phyloP scores from a whole-genome alignment of 2,113 vertebrate genomes.

The Rhabdornis inornatus region DNA sequence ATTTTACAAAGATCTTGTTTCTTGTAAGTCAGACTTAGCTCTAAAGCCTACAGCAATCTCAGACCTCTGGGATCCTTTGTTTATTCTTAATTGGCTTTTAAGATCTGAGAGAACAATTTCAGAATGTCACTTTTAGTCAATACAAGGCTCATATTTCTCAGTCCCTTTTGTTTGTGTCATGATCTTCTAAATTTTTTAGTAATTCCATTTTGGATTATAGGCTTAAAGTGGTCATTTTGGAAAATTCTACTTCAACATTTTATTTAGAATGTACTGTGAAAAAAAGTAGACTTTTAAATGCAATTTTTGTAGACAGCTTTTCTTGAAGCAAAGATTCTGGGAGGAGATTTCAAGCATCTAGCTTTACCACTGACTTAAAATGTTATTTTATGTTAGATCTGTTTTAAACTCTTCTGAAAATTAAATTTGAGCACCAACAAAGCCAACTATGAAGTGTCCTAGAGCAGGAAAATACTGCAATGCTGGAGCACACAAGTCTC shows the following conservation, averaged over 20 bases:
- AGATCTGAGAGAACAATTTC: conserved; percentile 43
- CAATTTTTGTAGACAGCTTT: background rate
- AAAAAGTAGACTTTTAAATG: background rate
- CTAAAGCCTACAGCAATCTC: conserved; percentile 41
- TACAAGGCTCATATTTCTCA: background rate
- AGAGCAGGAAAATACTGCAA: background rate
- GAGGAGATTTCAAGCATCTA: background rate
- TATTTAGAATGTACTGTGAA: background rate
- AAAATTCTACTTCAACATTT: background rate
- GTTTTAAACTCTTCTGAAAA: background rate
- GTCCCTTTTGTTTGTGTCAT: background rate
- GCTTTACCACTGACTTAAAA: background rate
- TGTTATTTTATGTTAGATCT: background rate
- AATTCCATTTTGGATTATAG: conserved; percentile 1
- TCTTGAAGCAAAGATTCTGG: background rate
- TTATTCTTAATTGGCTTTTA: conserved; percentile 65
- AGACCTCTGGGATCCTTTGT: conserved; percentile 55
- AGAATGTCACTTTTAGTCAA: conserved; percentile 30
- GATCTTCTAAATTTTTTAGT: background rate
- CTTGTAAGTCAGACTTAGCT: conserved; percentile 34
- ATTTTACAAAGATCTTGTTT: conserved; percentile 31
- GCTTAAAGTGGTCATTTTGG: background rate
- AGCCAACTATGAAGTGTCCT: background rate
- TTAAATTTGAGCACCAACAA: background rate
- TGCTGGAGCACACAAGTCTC: background rate